Evolutionary conservation across 2,113 vertebrate species (phyloP).

Genomic region (Tupaia tana): DNA sequence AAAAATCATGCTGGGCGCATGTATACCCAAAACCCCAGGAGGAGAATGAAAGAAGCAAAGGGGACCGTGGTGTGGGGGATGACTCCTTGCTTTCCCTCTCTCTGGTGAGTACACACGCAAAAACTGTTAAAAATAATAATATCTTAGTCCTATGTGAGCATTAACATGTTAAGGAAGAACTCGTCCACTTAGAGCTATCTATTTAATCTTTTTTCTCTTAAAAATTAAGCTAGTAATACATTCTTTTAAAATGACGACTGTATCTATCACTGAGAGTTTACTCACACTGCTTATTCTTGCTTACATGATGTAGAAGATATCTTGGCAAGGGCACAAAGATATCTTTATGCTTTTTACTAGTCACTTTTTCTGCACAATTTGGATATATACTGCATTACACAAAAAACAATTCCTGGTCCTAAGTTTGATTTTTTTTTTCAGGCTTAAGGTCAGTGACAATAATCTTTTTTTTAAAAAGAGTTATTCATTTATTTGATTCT

Average conservation of each 20-base stretch:
- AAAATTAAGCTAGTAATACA: neutral
- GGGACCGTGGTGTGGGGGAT: too few species aligned
- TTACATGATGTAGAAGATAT: neutral
- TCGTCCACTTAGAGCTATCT: neutral
- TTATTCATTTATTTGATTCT: too few species aligned
- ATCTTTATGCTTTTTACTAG: neutral
- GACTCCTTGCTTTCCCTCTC: too few species aligned
- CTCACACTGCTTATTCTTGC: neutral
- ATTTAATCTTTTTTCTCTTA: neutral
- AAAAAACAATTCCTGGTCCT: neutral
- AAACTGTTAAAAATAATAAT: too few species aligned
- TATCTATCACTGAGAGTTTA: slow-evolving; percentile 4
- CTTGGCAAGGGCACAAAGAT: neutral
- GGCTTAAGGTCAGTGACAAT: neutral
- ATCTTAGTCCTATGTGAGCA: neutral
- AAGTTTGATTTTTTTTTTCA: slow-evolving; percentile 1
- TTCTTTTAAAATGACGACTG: neutral
- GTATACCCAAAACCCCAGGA: too few species aligned
- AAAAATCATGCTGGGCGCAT: too few species aligned
- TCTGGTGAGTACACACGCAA: too few species aligned
- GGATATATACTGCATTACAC: neutral
- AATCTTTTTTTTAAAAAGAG: neutral
- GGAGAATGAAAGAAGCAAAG: too few species aligned
- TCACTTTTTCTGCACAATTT: neutral
- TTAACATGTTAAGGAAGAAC: neutral